These are phyloP conservation scores for Cassiopea andromeda DNA, from an alignment of 30 jellyfish, hydroid and myxozoan species.

Conservation along the genomic window DNA sequence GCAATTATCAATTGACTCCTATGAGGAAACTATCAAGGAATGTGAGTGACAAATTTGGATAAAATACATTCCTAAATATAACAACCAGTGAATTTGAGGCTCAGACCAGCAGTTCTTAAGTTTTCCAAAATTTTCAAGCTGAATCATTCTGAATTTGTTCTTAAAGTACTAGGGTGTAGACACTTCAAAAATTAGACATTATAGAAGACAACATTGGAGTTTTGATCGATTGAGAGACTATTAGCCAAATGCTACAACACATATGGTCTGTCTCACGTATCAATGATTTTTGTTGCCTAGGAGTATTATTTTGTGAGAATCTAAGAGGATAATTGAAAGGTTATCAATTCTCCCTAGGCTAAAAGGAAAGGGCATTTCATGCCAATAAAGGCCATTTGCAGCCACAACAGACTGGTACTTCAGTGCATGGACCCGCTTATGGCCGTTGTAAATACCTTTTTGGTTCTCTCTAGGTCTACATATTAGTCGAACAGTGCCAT, in stretches of 20 bases:
- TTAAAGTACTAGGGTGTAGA: background rate
- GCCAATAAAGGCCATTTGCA: constrained; percentile 47
- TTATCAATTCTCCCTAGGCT: constrained; percentile 8
- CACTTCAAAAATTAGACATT: background rate
- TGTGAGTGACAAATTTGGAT: background rate
- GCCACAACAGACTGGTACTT: constrained; percentile 63
- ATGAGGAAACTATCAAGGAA: background rate
- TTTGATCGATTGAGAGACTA: background rate
- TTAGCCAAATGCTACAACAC: background rate
- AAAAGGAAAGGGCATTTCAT: constrained; percentile 24
- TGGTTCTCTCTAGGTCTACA: constrained; percentile 69
- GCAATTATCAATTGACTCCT: too few species aligned
- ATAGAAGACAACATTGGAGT: background rate
- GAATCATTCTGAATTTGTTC: background rate
- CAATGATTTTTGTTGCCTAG: too few species aligned
- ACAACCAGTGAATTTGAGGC: background rate
- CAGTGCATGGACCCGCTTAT: constrained; percentile 72
- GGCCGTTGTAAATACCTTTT: constrained; percentile 65
- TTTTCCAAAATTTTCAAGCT: background rate
- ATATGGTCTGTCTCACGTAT: background rate
- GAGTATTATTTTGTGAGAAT: background rate
- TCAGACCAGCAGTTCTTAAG: background rate
- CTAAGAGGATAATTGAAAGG: background rate
- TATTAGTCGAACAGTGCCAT: constrained; percentile 75
- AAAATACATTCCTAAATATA: background rate